Percentiles rank a stretch among this genome's conserved stretches.
Evolutionary conservation across 2,888 invertebrate species (phyloP).

Genomic region (Drosophila colorata): DNA sequence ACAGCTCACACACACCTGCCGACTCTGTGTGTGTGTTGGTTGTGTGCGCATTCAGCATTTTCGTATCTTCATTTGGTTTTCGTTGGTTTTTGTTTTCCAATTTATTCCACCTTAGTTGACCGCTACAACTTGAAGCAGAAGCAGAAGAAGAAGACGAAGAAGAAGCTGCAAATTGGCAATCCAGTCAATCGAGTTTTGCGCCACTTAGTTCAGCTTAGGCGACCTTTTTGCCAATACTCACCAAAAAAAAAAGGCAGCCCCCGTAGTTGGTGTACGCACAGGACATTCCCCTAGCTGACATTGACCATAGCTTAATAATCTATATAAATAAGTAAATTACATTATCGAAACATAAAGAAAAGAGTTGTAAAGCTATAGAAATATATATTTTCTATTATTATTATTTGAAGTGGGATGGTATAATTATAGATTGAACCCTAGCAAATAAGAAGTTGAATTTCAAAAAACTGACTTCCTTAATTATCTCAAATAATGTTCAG

Average conservation of each 20-base stretch:
- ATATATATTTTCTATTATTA: no score
- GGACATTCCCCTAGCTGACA: conserved; percentile 21
- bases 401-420: no score
- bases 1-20: conserved; percentile 1
- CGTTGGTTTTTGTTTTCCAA: conserved; percentile 45
- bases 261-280: neutral
- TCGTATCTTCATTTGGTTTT: conserved; percentile 14
- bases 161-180: conserved; percentile 44
- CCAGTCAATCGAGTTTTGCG: conserved; percentile 67
- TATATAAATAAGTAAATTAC: neutral
- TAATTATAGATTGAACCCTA: no score
- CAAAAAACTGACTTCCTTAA: no score
- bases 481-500: no score
- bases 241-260: no score
- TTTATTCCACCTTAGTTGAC: conserved; percentile 73
- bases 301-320: conserved; percentile 1
- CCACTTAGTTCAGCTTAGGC: conserved; percentile 10
- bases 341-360: no score
- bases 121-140: conserved; percentile 47
- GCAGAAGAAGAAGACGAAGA: conserved; percentile 13
- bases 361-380: no score
- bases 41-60: conserved; percentile 5
- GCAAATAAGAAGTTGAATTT: no score
- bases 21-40: neutral
- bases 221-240: conserved; percentile 13